phyloP scores from a whole-genome alignment of 2,888 invertebrate genomes.

The Poecilus cupreus region DNA sequence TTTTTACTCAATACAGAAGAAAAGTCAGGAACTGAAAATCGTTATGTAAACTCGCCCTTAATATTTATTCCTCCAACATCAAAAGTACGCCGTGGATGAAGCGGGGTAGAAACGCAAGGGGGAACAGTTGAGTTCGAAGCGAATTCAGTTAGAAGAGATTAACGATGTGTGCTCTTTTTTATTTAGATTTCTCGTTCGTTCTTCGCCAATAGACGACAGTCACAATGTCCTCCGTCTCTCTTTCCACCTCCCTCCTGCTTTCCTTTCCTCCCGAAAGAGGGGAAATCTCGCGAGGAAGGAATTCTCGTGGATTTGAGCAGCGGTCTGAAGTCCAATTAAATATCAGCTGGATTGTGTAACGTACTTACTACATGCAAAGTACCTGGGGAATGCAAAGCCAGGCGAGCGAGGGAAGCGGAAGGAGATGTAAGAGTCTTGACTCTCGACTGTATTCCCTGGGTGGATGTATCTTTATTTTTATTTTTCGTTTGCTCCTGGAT shows the following conservation, averaged over 20 bases:
- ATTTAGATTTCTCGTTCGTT: slow-evolving; percentile 62
- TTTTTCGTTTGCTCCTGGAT: not conserved
- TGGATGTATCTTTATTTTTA: slow-evolving; percentile 4
- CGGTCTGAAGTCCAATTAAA: slow-evolving; percentile 67
- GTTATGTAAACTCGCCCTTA: slow-evolving; percentile 56
- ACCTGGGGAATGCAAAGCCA: slow-evolving; percentile 39
- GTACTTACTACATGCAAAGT: slow-evolving; percentile 59
- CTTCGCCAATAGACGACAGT: slow-evolving; percentile 59
- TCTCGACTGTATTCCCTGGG: not conserved
- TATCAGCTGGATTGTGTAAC: slow-evolving; percentile 62
- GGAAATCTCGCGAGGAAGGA: not conserved
- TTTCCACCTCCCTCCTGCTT: not conserved
- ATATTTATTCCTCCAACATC: slow-evolving; percentile 58
- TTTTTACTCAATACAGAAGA: slow-evolving; percentile 44
- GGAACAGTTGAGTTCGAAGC: slow-evolving; percentile 1
- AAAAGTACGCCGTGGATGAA: slow-evolving; percentile 28
- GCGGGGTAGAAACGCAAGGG: not conserved
- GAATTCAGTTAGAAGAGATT: slow-evolving; percentile 66
- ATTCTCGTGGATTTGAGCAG: slow-evolving; percentile 59
- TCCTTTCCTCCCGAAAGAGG: not conserved
- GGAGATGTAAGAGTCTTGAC: not conserved
- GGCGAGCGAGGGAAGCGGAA: not conserved
- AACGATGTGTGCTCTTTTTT: slow-evolving; percentile 66
- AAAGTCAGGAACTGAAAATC: slow-evolving; percentile 48
- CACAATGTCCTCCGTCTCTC: slow-evolving; percentile 49